Conservation (phyloP, 2,113 vertebrate genomes). For the Noctilio leporinus region DNA sequence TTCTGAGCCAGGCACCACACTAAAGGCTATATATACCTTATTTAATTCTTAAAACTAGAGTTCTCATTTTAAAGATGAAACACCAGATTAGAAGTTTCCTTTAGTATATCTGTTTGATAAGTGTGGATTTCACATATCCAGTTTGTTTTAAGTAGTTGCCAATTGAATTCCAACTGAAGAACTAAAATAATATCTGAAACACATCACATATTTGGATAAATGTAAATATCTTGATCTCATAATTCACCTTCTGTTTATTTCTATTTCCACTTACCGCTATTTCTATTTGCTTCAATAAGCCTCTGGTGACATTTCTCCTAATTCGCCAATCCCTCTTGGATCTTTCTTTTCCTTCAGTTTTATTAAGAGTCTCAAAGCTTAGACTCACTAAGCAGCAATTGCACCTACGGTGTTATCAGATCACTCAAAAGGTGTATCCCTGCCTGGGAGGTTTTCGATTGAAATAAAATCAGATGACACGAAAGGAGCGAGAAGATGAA, state of each 20-base stretch:
- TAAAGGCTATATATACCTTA: background rate
- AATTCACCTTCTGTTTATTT: background rate
- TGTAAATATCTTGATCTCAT: background rate
- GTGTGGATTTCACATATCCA: background rate
- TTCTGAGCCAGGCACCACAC: background rate
- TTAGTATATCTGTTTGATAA: background rate
- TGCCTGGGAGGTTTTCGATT: constrained; percentile 31
- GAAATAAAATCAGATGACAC: constrained; percentile 61
- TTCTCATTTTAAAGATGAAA: background rate
- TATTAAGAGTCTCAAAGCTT: background rate
- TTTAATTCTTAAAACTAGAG: background rate
- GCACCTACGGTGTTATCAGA: background rate
- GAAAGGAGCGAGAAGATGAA: constrained; percentile 57
- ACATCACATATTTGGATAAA: background rate
- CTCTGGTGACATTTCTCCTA: background rate
- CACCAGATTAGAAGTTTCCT: background rate
- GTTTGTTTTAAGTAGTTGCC: background rate
- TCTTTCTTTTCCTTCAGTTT: background rate
- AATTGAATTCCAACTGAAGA: background rate
- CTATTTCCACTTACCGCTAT: background rate
- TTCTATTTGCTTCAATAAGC: background rate
- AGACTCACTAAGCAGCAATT: background rate
- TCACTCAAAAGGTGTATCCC: constrained; percentile 32
- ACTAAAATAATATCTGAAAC: background rate
- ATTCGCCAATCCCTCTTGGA: background rate